Percentiles rank a stretch among this genome's conserved stretches.
Evolutionary conservation across 2,888 invertebrate genomes (phyloP).

Genomic region (Euspilapteryx auroguttella): DNA sequence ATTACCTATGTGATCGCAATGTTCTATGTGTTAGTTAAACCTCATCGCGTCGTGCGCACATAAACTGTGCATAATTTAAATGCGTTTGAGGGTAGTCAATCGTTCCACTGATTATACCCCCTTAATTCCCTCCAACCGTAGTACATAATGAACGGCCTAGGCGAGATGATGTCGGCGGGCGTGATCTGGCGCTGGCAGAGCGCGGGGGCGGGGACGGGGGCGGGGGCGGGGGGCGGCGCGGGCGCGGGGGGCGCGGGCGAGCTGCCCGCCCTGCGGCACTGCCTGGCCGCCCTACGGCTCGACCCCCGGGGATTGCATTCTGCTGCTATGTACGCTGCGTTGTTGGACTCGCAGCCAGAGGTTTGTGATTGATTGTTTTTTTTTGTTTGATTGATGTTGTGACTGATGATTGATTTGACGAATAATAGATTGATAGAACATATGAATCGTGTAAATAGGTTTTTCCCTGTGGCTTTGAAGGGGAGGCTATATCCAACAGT

Average conservation of each 20-base stretch:
- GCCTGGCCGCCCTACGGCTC: slow-evolving; percentile 39
- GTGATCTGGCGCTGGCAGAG: slow-evolving; percentile 47
- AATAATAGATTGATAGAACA: not conserved
- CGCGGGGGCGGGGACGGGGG: slow-evolving; percentile 11
- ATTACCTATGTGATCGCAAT: too few relatives aligned
- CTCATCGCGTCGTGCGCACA: too few relatives aligned
- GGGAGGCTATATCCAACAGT: too few relatives aligned
- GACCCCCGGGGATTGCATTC: slow-evolving; percentile 70
- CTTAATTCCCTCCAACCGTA: slow-evolving; percentile 24
- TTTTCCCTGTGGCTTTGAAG: too few relatives aligned
- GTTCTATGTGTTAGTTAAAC: too few relatives aligned
- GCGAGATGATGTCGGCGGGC: slow-evolving; percentile 77
- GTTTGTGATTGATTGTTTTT: slow-evolving; percentile 36
- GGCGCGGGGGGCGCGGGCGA: slow-evolving; percentile 12
- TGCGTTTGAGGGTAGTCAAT: too few relatives aligned
- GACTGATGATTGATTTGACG: not conserved
- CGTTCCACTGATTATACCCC: too few relatives aligned
- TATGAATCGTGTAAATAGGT: too few relatives aligned
- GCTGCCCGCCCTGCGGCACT: slow-evolving; percentile 36
- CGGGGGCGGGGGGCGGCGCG: slow-evolving; percentile 10
- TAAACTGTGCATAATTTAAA: too few relatives aligned
- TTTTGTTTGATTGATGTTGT: not conserved
- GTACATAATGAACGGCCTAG: slow-evolving; percentile 91
- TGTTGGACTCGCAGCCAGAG: slow-evolving; percentile 81
- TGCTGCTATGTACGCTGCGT: slow-evolving; percentile 87